Conservation (phyloP, 1,140 invertebrate species). For the Drosophila oshimai region DNA sequence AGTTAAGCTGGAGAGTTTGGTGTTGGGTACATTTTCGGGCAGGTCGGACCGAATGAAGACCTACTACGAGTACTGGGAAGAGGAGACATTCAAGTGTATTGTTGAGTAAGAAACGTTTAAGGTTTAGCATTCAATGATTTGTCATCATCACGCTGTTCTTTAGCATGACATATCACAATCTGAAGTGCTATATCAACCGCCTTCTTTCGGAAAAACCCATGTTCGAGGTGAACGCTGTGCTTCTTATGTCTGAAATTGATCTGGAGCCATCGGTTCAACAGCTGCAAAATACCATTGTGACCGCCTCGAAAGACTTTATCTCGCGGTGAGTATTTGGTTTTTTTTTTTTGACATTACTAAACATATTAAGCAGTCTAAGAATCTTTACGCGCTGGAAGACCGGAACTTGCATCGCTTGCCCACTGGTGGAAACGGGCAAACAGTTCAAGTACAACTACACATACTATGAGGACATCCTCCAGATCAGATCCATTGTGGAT, state of each 20-base stretch:
- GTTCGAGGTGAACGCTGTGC: slow-evolving; percentile 90
- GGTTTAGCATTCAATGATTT: too few relatives aligned
- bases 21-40: slow-evolving; percentile 87
- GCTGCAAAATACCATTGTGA: slow-evolving; percentile 89
- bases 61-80: slow-evolving; percentile 89
- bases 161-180: slow-evolving; percentile 85
- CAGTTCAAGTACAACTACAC: slow-evolving; percentile 86
- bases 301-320: slow-evolving; percentile 87
- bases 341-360: too few relatives aligned
- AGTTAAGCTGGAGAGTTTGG: slow-evolving; percentile 91
- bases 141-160: neutral
- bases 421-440: slow-evolving; percentile 82
- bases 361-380: slow-evolving; percentile 85
- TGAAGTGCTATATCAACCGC: slow-evolving; percentile 87
- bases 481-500: slow-evolving; percentile 84
- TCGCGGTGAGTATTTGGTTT: slow-evolving; percentile 84
- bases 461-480: slow-evolving; percentile 90
- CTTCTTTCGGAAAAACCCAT: slow-evolving; percentile 86
- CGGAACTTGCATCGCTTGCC: slow-evolving; percentile 89
- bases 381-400: slow-evolving; percentile 92
- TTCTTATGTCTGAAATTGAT: slow-evolving; percentile 89
- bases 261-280: slow-evolving; percentile 89
- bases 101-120: slow-evolving; percentile 78
- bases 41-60: slow-evolving; percentile 86
- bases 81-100: slow-evolving; percentile 86